These are phyloP conservation scores for Pyrocoelia pectoralis DNA, from an alignment of 2,888 invertebrate species.

Conservation along the genomic window DNA sequence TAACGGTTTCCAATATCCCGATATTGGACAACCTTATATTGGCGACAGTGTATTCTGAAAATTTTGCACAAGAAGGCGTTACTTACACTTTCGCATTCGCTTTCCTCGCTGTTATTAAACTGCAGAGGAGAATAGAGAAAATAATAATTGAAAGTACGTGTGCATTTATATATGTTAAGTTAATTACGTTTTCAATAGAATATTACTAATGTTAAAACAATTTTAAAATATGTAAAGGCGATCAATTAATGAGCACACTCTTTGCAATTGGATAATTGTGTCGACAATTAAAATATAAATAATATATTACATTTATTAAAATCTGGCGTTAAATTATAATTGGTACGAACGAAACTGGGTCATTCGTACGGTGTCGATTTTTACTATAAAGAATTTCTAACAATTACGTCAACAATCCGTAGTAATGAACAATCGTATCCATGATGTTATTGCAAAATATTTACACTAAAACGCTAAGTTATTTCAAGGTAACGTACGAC, in stretches of 20 bases:
- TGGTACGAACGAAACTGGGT: not conserved
- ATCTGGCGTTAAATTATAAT: not conserved
- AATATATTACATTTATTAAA: not conserved
- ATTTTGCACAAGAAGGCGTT: not conserved
- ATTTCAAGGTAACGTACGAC: slow-evolving; percentile 36
- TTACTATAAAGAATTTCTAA: slow-evolving; percentile 1
- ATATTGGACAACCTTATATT: too few relatives aligned
- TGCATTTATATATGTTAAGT: not conserved
- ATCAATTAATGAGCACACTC: not conserved
- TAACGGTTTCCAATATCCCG: too few relatives aligned
- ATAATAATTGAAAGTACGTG: not conserved
- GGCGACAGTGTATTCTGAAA: too few relatives aligned
- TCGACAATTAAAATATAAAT: too few relatives aligned
- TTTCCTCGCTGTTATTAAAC: not conserved
- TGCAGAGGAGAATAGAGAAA: not conserved
- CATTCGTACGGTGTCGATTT: not conserved
- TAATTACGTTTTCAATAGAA: not conserved
- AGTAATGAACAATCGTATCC: slow-evolving; percentile 15
- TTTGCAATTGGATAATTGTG: not conserved
- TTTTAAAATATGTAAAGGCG: not conserved
- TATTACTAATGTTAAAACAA: not conserved
- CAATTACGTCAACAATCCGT: slow-evolving; percentile 8
- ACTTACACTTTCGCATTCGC: slow-evolving; percentile 11
- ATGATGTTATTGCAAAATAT: slow-evolving; percentile 35
- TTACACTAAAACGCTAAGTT: slow-evolving; percentile 32